Conservation (phyloP, 1,140 invertebrate species). For the Potamilus streckersoni region DNA sequence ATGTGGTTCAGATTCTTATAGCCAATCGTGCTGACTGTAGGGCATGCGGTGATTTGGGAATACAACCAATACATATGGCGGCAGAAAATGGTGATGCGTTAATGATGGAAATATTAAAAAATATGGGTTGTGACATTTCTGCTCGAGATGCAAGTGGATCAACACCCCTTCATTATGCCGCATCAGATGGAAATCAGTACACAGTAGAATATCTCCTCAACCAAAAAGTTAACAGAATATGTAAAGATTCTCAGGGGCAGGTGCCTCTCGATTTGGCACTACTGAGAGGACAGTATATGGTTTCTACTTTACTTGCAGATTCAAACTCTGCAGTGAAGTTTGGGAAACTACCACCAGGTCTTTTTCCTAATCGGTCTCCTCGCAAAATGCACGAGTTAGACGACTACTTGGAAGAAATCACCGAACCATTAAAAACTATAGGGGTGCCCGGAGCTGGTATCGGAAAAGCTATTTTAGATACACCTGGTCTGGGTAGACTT, state of each 20-base stretch:
- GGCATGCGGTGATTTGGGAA: not conserved
- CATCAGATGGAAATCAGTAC: constrained; percentile 14
- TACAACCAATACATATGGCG: constrained; percentile 11
- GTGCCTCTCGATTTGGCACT: constrained; percentile 10
- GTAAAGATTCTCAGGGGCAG: not conserved
- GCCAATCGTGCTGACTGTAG: constrained; percentile 4
- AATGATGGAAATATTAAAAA: constrained; percentile 1
- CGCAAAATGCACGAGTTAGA: not conserved
- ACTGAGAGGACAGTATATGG: constrained; percentile 4
- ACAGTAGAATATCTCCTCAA: constrained; percentile 5
- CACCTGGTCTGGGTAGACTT: constrained; percentile 12
- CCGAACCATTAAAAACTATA: not conserved
- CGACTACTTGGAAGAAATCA: not conserved
- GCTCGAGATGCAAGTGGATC: constrained; percentile 3
- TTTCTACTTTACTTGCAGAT: not conserved
- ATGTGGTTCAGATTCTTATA: constrained; percentile 2
- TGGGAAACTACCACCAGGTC: constrained; percentile 3
- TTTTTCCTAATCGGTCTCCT: constrained; percentile 12
- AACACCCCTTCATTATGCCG: constrained; percentile 15
- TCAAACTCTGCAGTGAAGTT: not conserved
- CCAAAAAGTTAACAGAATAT: not conserved
- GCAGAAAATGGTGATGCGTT: constrained; percentile 11
- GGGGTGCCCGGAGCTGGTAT: not conserved
- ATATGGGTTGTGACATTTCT: not conserved
- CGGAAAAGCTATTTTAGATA: constrained; percentile 6